phyloP scores from a whole-genome alignment of 1,140 invertebrate species.

The Cyrtorhinus lividipennis region DNA sequence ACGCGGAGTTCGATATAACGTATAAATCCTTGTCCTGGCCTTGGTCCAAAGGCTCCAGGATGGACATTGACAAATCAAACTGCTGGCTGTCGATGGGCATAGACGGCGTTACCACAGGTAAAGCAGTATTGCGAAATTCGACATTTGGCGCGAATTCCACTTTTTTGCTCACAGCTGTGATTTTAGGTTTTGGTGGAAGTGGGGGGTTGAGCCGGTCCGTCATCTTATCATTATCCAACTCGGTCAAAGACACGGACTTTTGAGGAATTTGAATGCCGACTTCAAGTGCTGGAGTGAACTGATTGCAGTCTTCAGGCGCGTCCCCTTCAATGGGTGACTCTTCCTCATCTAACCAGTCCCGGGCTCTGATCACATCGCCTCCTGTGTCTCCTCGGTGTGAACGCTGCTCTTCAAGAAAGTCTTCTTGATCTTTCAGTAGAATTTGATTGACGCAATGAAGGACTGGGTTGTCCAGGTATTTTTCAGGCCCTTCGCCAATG shows the following conservation, averaged over 20 bases:
- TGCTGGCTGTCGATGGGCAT: constrained; percentile 10
- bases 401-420: constrained; percentile 25
- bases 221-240: not conserved
- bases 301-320: not conserved
- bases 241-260: not conserved
- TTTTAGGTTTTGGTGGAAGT: constrained; percentile 19
- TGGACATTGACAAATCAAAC: constrained; percentile 16
- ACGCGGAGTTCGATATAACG: constrained; percentile 26
- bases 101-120: constrained; percentile 6
- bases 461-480: constrained; percentile 49
- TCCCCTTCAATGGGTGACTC: constrained; percentile 11
- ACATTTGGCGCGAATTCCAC: constrained; percentile 14
- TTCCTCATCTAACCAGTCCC: constrained; percentile 13
- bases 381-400: not conserved
- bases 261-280: not conserved
- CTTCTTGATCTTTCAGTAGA: constrained; percentile 40
- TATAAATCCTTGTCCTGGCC: constrained; percentile 24
- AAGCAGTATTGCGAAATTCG: constrained; percentile 1
- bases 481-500: constrained; percentile 14
- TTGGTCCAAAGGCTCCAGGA: constrained; percentile 8
- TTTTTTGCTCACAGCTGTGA: constrained; percentile 2
- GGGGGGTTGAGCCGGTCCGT: constrained; percentile 12
- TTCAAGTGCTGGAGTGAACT: not conserved
- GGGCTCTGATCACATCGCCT: not conserved
- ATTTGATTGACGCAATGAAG: constrained; percentile 64